Percentiles rank a stretch among this genome's conserved stretches.
These are phyloP conservation scores for Anguilla anguilla DNA, from an alignment of 2,797 vertebrate species.

Conservation along the genomic window DNA sequence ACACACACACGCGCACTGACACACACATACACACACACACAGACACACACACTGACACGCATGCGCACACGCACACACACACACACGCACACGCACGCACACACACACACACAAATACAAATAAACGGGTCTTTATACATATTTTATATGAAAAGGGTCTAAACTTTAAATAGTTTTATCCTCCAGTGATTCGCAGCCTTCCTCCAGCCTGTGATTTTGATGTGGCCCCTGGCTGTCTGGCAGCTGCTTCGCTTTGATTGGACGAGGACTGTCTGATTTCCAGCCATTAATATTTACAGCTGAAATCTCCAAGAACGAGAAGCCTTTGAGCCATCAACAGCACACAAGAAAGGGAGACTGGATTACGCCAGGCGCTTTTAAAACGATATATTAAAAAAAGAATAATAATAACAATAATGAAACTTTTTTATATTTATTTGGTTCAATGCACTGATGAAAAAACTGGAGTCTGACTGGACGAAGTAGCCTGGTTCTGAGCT, in stretches of 20 bases:
- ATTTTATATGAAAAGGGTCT: conserved; percentile 24
- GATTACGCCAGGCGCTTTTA: neutral
- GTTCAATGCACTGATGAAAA: neutral
- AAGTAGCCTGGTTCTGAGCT: neutral
- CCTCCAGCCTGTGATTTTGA: conserved; percentile 13
- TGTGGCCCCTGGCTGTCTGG: conserved; percentile 7
- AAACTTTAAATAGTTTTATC: conserved; percentile 25
- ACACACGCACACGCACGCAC: neutral
- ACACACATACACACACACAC: no score
- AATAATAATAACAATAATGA: neutral
- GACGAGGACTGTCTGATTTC: conserved; percentile 12
- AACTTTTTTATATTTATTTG: neutral
- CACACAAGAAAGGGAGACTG: neutral
- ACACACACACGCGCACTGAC: no score
- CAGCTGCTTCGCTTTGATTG: conserved; percentile 24
- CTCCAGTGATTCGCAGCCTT: conserved; percentile 8
- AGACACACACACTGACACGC: no score
- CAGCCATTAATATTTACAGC: conserved; percentile 19
- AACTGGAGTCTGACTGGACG: conserved; percentile 6
- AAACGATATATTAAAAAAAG: neutral
- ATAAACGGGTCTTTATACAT: conserved; percentile 23
- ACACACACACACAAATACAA: neutral
- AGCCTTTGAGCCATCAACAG: neutral
- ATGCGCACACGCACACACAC: no score
- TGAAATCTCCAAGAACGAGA: neutral